These are phyloP conservation scores for Microtus obscurus DNA, from an alignment of 2,797 vertebrate species.

Conservation along the genomic window DNA sequence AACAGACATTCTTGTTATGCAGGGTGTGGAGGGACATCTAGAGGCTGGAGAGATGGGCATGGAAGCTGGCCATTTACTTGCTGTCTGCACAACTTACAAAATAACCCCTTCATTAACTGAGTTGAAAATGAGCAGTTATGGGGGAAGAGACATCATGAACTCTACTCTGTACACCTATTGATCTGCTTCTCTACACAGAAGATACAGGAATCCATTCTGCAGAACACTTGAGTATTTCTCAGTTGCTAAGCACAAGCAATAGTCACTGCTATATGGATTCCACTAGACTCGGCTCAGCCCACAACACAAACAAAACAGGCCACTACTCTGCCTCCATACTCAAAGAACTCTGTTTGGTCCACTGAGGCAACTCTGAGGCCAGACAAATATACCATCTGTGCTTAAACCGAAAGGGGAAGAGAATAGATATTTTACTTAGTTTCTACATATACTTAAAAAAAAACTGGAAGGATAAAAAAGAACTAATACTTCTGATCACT, in stretches of 20 bases:
- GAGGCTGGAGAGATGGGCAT: constrained; percentile 11
- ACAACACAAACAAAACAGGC: constrained; percentile 37
- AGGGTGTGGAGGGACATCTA: neutral
- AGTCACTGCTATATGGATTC: constrained; percentile 36
- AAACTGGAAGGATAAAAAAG: neutral
- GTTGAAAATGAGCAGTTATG: constrained; percentile 50
- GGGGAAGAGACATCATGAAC: constrained; percentile 25
- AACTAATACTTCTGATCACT: constrained; percentile 8
- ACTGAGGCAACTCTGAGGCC: neutral
- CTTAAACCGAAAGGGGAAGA: neutral
- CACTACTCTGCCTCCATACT: neutral
- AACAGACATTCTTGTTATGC: neutral
- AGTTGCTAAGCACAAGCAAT: constrained; percentile 48
- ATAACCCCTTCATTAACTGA: constrained; percentile 39
- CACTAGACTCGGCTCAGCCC: neutral
- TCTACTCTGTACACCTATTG: constrained; percentile 30
- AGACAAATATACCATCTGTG: constrained; percentile 24
- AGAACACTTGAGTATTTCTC: constrained; percentile 57
- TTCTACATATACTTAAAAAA: neutral
- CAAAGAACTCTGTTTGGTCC: neutral
- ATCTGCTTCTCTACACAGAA: constrained; percentile 37
- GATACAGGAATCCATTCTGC: neutral
- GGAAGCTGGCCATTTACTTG: constrained; percentile 1
- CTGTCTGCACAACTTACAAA: constrained; percentile 58
- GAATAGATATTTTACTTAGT: neutral